These are phyloP conservation scores for Hedychridium roseum DNA, from an alignment of 2,888 invertebrate species.

Conservation along the genomic window DNA sequence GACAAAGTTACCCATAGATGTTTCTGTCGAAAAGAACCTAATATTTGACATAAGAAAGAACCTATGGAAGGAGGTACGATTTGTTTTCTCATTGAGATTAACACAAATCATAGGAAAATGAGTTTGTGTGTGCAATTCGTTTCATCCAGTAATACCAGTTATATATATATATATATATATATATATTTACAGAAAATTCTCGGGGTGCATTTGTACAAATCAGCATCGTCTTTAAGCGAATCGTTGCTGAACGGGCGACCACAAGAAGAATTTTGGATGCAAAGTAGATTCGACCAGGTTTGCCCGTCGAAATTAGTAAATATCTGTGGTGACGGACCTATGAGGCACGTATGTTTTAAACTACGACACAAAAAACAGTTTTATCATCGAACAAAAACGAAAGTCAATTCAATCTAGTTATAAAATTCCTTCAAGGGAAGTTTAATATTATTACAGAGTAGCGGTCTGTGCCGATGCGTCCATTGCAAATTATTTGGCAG, in stretches of 20 bases:
- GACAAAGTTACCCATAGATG: conserved; percentile 45
- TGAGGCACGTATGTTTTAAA: conserved; percentile 38
- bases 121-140: conserved; percentile 1
- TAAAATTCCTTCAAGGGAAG: background rate
- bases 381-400: background rate
- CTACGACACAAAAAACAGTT: too few species aligned
- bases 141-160: conserved; percentile 1
- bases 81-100: background rate
- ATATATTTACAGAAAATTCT: conserved; percentile 46
- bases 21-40: conserved; percentile 40
- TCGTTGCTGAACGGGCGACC: conserved; percentile 44
- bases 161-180: background rate
- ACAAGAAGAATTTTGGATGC: conserved; percentile 48
- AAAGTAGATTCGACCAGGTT: conserved; percentile 46
- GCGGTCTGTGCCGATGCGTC: conserved; percentile 54
- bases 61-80: conserved; percentile 49
- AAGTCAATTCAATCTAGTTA: background rate
- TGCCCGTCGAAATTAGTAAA: conserved; percentile 51
- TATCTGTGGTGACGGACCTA: conserved; percentile 45
- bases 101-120: conserved; percentile 1
- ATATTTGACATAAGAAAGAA: conserved; percentile 46
- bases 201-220: conserved; percentile 46
- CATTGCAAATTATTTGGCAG: conserved; percentile 47
- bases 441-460: conserved; percentile 38
- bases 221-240: conserved; percentile 46